Evolutionary conservation across 1,140 invertebrate species (phyloP).

Genomic region (Bilobella aurantiaca): DNA sequence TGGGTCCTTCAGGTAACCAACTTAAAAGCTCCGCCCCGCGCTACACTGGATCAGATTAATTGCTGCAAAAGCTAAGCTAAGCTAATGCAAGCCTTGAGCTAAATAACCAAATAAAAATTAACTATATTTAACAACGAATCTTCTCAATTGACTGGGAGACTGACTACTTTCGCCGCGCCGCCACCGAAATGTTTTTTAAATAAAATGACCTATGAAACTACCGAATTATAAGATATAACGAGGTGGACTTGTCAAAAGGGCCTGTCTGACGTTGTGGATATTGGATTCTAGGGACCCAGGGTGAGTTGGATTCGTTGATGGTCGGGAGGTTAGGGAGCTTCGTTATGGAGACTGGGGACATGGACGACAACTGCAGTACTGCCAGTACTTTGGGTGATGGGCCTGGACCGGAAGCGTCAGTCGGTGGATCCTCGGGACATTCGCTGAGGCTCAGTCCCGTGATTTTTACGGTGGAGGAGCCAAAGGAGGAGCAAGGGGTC

Average conservation of each 20-base stretch:
- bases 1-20: neutral
- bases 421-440: conserved; percentile 3
- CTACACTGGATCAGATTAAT: too few relatives aligned
- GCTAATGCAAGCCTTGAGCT: too few relatives aligned
- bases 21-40: neutral
- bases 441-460: conserved; percentile 28
- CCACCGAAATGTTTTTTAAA: too few relatives aligned
- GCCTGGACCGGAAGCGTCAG: conserved; percentile 21
- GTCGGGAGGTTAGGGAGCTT: neutral
- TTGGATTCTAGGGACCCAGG: neutral
- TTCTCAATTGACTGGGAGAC: too few relatives aligned
- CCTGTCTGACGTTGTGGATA: too few relatives aligned
- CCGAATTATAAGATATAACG: too few relatives aligned
- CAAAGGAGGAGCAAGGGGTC: conserved; percentile 18
- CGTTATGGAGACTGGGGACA: neutral
- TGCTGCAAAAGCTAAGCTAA: too few relatives aligned
- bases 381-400: conserved; percentile 31
- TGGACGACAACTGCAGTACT: conserved; percentile 28
- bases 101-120: too few relatives aligned
- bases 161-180: too few relatives aligned
- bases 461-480: conserved; percentile 32
- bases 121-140: too few relatives aligned
- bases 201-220: too few relatives aligned
- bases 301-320: neutral
- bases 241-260: too few relatives aligned